Evolutionary conservation across 2,797 vertebrate species (phyloP).

Genomic region (Arnoldichthys spilopterus): DNA sequence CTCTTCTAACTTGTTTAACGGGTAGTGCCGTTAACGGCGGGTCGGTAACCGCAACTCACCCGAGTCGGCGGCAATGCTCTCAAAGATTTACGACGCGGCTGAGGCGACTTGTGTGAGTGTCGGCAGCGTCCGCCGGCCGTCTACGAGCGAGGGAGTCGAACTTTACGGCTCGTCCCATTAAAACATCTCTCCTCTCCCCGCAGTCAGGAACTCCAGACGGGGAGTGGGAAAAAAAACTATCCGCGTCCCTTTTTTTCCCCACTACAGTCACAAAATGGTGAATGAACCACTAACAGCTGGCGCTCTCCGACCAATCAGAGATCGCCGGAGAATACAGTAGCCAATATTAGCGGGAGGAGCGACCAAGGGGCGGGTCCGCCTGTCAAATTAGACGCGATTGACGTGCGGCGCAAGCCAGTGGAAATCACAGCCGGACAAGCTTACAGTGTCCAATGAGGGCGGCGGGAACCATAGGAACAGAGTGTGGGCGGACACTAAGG

Average conservation of each 20-base stretch:
- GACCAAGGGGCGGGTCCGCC: constrained; percentile 67
- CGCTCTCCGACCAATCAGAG: constrained; percentile 82
- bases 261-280: constrained; percentile 98
- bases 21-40: too few relatives aligned
- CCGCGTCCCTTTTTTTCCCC: constrained; percentile 81
- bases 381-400: constrained; percentile 70
- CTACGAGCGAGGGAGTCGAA: too few relatives aligned
- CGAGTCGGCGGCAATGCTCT: constrained; percentile 58
- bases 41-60: constrained; percentile 77
- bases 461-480: constrained; percentile 86
- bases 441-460: constrained; percentile 89
- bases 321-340: constrained; percentile 83
- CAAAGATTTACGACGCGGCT: constrained; percentile 70
- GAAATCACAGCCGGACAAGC: constrained; percentile 69
- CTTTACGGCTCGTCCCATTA: constrained; percentile 73
- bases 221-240: constrained; percentile 77
- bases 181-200: constrained; percentile 74
- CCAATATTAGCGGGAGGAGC: constrained; percentile 67
- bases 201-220: constrained; percentile 76
- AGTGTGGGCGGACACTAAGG: constrained; percentile 71
- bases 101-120: constrained; percentile 60
- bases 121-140: constrained; percentile 65
- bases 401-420: constrained; percentile 70
- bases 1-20: constrained; percentile 28
- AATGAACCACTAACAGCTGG: constrained; percentile 98